phyloP scores from a whole-genome alignment of 2,888 invertebrate species.

The Acrobasis repandana region DNA sequence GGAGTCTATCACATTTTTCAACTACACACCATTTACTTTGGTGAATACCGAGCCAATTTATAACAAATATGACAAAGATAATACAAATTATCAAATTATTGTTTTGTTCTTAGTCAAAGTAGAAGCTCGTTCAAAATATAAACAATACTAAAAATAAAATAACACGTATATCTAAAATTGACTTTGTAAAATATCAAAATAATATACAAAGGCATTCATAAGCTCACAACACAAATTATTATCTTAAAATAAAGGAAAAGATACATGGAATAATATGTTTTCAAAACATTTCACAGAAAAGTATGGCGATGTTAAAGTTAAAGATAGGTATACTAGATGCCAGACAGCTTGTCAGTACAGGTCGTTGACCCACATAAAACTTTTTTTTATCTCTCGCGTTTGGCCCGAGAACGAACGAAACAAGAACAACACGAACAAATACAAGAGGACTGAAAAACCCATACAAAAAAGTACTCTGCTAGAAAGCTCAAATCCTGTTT shows the following conservation, averaged over 20 bases:
- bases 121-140: constrained; percentile 32
- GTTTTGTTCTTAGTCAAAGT: constrained; percentile 24
- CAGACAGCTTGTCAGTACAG: not conserved
- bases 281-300: constrained; percentile 3
- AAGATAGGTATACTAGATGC: constrained; percentile 1
- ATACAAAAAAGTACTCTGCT: no score
- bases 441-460: no score
- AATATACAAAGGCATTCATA: constrained; percentile 42
- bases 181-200: constrained; percentile 41
- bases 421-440: no score
- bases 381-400: not conserved
- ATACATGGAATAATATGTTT: constrained; percentile 11
- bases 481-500: no score
- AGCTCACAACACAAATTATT: constrained; percentile 50
- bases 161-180: constrained; percentile 41
- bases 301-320: constrained; percentile 11
- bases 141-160: constrained; percentile 28
- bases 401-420: no score
- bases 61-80: constrained; percentile 10
- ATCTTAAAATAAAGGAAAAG: constrained; percentile 36
- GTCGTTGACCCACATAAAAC: not conserved
- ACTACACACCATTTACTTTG: no score
- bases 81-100: constrained; percentile 21
- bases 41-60: not conserved
- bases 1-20: no score